Evolutionary conservation across 2,888 invertebrate genomes (phyloP), one percentile per base, ranked within the genome.

Genomic region (Pandemis corylana): DNA sequence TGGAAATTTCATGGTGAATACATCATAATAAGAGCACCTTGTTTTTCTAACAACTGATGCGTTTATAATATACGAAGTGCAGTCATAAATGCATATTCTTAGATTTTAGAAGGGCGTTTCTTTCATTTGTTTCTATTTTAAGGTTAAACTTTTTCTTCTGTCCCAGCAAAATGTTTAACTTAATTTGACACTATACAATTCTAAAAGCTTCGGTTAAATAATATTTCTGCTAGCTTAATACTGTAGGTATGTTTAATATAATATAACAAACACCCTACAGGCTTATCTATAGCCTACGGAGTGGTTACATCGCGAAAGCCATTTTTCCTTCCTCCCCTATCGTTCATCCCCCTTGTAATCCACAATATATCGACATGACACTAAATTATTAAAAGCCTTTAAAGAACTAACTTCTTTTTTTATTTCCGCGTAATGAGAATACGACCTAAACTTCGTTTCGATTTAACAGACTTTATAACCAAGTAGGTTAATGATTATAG

Each of bases 231-330:
- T 46, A 46, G 46, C 46, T 46, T 12, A 46, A 46, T 12, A 46
- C 59, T 62, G 65, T 28, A 28, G n/a, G 28, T 51, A 69, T 61
- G 63, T 41, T 41, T 44, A 46, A 56, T 42, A 42, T 59, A 59
- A 12, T 65, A 59, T 2, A 69, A 53, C 53, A 44, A 7, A 51
- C 63, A 42, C 67, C 75, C 65, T 69, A 61, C 61, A 5, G 63
- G 62, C 49, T 75, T 71, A 75, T 71, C 71, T 67, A 67, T 46
- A 67, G 36, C 63, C 63, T 46, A 63, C 62, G 62, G 13, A 53
- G 67, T 62, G 75, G 62, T 63, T 67, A 71, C 75, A 67, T 67
- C 67, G 72, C 49, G 62, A 67, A 63, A 71, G 56, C 63, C 53
- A 63, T 71, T 75, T 75, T 71, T 53, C 69, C 53, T 66, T 41